phyloP scores from a whole-genome alignment of 2,888 invertebrate genomes.

The Cephus pygmeus region DNA sequence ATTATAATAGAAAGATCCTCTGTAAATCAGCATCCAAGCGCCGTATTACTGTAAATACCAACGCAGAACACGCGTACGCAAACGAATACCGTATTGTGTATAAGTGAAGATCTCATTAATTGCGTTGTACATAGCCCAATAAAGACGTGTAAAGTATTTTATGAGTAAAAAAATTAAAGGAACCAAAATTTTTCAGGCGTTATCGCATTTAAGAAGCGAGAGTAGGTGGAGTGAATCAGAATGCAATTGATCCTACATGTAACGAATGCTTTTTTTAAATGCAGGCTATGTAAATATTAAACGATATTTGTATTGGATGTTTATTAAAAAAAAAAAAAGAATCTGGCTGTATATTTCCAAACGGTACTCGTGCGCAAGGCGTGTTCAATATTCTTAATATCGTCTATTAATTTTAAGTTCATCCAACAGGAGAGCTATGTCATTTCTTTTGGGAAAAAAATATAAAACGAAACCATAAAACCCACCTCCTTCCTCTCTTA shows the following conservation, averaged over 20 bases:
- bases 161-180: background rate
- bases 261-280: background rate
- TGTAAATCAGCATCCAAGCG: conserved; percentile 10
- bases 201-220: background rate
- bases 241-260: background rate
- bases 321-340: background rate
- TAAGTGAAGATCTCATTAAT: background rate
- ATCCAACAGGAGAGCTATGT: background rate
- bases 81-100: conserved; percentile 10
- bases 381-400: conserved; percentile 4
- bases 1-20: background rate
- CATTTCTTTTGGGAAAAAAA: background rate
- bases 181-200: background rate
- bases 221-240: background rate
- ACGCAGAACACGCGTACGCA: conserved; percentile 7
- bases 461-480: background rate
- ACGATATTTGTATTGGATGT: background rate
- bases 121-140: conserved; percentile 9
- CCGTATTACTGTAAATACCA: conserved; percentile 20
- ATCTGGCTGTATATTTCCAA: background rate
- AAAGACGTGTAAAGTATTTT: conserved; percentile 2
- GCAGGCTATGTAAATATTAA: conserved; percentile 7
- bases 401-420: conserved; percentile 1
- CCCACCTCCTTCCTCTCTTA: background rate
- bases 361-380: conserved; percentile 8